Evolutionary conservation across 1,140 invertebrate species (phyloP).

Genomic region (Drosophila rufa): DNA sequence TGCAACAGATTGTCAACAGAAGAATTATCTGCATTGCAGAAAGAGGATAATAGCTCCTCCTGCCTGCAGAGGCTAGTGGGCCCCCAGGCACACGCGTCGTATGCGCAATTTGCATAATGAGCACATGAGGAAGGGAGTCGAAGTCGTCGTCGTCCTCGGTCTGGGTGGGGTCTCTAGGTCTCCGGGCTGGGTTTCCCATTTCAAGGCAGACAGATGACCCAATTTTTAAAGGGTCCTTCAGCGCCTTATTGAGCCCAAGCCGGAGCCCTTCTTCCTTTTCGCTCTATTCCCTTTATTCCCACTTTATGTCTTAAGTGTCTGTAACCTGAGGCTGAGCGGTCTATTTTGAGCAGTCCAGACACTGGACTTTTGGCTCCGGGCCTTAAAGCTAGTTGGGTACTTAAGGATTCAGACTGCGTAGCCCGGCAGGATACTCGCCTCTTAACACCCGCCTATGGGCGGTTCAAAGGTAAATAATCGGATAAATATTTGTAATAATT

Average conservation of each 20-base stretch:
- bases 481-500: conserved; percentile 67
- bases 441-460: conserved; percentile 16
- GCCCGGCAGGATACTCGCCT: conserved; percentile 11
- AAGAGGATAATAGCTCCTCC: conserved; percentile 37
- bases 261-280: conserved; percentile 14
- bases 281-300: conserved; percentile 11
- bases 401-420: conserved; percentile 63
- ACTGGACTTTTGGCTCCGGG: conserved; percentile 34
- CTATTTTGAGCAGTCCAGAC: conserved; percentile 61
- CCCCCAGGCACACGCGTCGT: conserved; percentile 56
- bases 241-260: conserved; percentile 25
- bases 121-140: conserved; percentile 15
- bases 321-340: conserved; percentile 64
- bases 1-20: conserved; percentile 71
- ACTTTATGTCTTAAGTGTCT: conserved; percentile 61
- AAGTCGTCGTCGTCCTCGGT: not conserved
- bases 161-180: conserved; percentile 16
- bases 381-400: conserved; percentile 65
- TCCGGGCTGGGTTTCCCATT: conserved; percentile 12
- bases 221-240: conserved; percentile 57
- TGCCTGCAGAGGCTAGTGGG: conserved; percentile 39
- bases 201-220: conserved; percentile 54
- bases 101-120: conserved; percentile 79
- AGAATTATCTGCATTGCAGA: conserved; percentile 42
- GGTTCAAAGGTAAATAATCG: conserved; percentile 79